A percentile compares a stretch with the other conserved stretches of the same genome.
Conservation (phyloP, 1,140 invertebrate species). For the Cheumatopsyche charites region DNA sequence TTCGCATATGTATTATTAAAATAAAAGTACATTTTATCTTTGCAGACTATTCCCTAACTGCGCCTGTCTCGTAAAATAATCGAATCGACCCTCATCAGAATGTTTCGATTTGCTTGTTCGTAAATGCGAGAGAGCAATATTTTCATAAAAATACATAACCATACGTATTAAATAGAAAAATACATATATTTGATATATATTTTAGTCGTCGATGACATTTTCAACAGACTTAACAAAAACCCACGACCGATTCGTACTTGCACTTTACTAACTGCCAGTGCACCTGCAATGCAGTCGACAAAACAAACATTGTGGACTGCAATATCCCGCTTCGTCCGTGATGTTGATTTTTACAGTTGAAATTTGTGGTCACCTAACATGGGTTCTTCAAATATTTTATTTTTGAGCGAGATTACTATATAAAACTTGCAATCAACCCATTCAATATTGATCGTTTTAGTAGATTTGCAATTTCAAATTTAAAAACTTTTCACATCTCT, state of each 20-base stretch:
- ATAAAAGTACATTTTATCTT: no score
- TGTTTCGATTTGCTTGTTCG: background rate
- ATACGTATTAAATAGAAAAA: no score
- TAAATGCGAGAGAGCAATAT: background rate
- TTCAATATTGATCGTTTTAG: no score
- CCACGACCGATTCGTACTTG: background rate
- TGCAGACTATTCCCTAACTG: background rate
- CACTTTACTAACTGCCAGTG: background rate
- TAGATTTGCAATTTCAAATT: background rate
- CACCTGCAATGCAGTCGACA: constrained; percentile 29
- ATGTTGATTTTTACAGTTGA: background rate
- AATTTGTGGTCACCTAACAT: background rate
- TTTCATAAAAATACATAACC: no score
- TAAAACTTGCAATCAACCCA: no score
- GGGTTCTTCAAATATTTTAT: background rate
- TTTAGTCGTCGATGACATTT: background rate
- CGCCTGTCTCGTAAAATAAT: background rate
- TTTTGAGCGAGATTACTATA: no score
- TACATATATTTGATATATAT: no score
- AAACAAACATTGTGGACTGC: background rate
- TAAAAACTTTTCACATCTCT: no score
- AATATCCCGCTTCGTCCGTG: no score
- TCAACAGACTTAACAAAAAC: constrained; percentile 3
- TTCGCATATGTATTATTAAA: no score
- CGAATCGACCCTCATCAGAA: constrained; percentile 3